Evolutionary conservation across 2,888 invertebrate genomes (phyloP), one percentile per base, ranked within the genome.

Genomic region (Sinopyrophorus schimmeli): DNA sequence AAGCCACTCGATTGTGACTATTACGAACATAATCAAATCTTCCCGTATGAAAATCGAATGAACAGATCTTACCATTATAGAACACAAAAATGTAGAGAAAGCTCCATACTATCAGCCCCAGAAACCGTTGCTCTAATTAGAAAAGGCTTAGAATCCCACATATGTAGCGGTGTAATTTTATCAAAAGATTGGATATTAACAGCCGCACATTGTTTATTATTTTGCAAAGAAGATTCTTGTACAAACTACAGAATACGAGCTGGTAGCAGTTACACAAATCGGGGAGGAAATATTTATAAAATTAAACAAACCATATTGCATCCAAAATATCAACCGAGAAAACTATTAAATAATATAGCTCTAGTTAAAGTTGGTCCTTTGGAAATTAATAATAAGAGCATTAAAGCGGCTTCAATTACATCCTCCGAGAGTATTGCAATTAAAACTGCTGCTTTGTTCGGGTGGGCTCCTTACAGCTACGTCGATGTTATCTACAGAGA

Each of bases 121-220:
- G 9, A 14, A 10, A 12, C 30, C 3, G 46, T 15, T 20, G 37
- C 38, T 11, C 18, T 46, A n/a, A 11, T 38, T 12, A 38, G 38
- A 9, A 23, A 17, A 11, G 23, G 15, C 5, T 20, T 10, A 9
- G n/a, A 30, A 5, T 6, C 10, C 3, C 38, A 46, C 18, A 28
- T 46, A n/a, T 46, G 46, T 11, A 38, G 17, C 16, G 46, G 38
- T 2, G 23, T 17, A 10, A 12, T 31, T 18, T 5, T 46, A 3
- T 28, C 46, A 15, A 5, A 30, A 9, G 5, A 15, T 5, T 38
- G 37, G 37, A 15, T 46, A 2, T 15, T 46, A 28, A 46, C 38
- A n/a, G 37, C 30, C 5, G 46, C 46, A n/a, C 38, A 38, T 28
- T 46, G 46, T 12, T 10, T 37, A 5, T 4, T 11, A 1, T 30